Conservation (phyloP, 2,113 vertebrate genomes). For the Shinisaurus crocodilurus region DNA sequence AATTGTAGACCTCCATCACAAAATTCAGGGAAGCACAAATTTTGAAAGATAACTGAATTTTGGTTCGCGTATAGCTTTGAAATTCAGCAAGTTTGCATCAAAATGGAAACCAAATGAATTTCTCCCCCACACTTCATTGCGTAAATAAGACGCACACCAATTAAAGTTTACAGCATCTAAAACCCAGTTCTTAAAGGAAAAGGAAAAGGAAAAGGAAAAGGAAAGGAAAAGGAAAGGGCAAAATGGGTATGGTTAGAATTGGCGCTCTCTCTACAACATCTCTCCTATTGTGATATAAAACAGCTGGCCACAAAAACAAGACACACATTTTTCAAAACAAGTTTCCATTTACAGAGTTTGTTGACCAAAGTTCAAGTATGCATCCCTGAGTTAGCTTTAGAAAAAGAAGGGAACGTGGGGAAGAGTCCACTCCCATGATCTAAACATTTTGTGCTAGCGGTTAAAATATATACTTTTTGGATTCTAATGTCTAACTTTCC, state of each 20-base stretch:
- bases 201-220: too few species aligned
- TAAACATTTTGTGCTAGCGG: conserved; percentile 60
- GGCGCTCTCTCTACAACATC: neutral
- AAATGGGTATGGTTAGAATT: conserved; percentile 63
- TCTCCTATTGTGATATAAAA: conserved; percentile 65
- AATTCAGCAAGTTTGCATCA: too few species aligned
- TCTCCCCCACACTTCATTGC: conserved; percentile 20
- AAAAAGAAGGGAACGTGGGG: conserved; percentile 33
- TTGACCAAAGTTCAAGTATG: conserved; percentile 69
- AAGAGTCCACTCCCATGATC: conserved; percentile 46
- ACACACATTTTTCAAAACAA: conserved; percentile 70
- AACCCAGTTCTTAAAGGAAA: conserved; percentile 39
- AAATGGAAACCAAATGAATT: too few species aligned
- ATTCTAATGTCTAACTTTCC: conserved; percentile 77
- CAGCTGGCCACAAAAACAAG: conserved; percentile 71
- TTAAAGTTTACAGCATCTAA: conserved; percentile 58
- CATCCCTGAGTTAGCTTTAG: conserved; percentile 60
- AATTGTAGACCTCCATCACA: too few species aligned
- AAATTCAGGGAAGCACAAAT: too few species aligned
- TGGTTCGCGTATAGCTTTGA: too few species aligned
- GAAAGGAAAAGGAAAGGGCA: conserved; percentile 9
- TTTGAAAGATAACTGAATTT: too few species aligned
- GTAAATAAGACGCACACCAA: conserved; percentile 15
- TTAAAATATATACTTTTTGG: conserved; percentile 65
- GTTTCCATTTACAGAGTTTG: conserved; percentile 71